Evolutionary conservation across 2,797 vertebrate species (phyloP).

Genomic region (Phyllotis vaccarum): DNA sequence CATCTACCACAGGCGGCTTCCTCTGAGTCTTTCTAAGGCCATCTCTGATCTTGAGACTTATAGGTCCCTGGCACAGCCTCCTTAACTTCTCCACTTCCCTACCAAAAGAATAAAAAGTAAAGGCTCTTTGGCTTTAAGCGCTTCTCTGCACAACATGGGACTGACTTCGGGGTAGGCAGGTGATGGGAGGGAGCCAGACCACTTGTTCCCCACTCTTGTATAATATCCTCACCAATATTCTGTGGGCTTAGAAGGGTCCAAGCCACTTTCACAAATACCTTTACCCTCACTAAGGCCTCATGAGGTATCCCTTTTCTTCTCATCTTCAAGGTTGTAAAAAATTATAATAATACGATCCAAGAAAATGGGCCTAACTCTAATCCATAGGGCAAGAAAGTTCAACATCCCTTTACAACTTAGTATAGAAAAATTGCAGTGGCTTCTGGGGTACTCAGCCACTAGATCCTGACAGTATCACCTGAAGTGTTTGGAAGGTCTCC

Average conservation of each 20-base stretch:
- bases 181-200: no score
- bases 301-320: fast-evolving
- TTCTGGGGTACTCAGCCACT: neutral
- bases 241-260: neutral
- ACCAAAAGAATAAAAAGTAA: fast-evolving
- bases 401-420: fast-evolving
- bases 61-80: neutral
- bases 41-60: neutral
- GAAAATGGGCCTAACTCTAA: fast-evolving
- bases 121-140: neutral
- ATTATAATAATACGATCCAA: fast-evolving
- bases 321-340: neutral
- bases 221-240: neutral
- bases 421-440: neutral
- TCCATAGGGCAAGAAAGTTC: neutral
- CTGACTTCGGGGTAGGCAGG: fast-evolving
- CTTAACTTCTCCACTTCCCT: neutral
- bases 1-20: neutral
- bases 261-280: fast-evolving
- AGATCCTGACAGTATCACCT: fast-evolving
- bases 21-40: neutral
- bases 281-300: fast-evolving
- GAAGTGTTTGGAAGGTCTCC: neutral
- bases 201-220: fast-evolving
- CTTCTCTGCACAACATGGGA: neutral